These are phyloP conservation scores for Lucilia cuprina DNA, from an alignment of 1,140 invertebrate genomes.

Conservation along the genomic window DNA sequence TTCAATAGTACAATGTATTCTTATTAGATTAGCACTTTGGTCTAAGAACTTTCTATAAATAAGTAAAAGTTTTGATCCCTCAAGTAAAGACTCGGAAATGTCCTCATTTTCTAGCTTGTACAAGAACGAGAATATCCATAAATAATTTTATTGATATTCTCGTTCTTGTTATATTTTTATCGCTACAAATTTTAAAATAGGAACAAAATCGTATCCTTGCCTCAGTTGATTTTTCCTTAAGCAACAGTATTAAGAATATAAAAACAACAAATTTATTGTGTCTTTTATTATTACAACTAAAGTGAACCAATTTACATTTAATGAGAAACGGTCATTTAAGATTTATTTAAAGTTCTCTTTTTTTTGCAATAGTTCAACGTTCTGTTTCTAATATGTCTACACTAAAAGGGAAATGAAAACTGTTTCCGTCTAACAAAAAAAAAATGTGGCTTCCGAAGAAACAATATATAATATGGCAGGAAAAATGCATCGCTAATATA, in stretches of 20 bases:
- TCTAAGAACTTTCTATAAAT: too few species aligned
- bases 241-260: too few species aligned
- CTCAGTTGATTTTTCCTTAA: too few species aligned
- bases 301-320: not conserved
- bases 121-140: too few species aligned
- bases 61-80: too few species aligned
- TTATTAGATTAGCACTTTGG: too few species aligned
- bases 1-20: too few species aligned
- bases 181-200: too few species aligned
- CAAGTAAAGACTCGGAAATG: too few species aligned
- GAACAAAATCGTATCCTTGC: not conserved
- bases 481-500: not conserved
- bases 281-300: not conserved
- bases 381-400: constrained; percentile 3
- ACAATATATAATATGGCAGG: not conserved
- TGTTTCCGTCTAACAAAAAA: not conserved
- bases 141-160: too few species aligned
- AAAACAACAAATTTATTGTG: not conserved
- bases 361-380: not conserved
- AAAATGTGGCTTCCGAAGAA: not conserved
- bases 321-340: not conserved
- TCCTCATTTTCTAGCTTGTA: too few species aligned
- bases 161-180: too few species aligned
- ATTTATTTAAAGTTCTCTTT: not conserved
- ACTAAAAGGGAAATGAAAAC: constrained; percentile 11